Base-by-base conservation (phyloP, 2,113 vertebrate species). In the Gobius niger region DNA sequence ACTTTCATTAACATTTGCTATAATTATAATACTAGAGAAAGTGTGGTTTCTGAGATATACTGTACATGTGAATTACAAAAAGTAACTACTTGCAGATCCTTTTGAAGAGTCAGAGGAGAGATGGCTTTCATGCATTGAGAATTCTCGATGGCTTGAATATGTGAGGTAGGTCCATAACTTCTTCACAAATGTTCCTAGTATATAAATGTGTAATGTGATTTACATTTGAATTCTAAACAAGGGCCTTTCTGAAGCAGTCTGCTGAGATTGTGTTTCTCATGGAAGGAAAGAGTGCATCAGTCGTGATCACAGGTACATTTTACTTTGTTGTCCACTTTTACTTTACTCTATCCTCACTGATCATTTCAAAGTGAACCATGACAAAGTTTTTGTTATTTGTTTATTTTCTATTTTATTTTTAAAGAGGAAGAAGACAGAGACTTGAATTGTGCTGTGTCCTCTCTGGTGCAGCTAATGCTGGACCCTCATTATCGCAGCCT, bases 361-460 rank as follows among this genome's bases (percentile, higher is more conserved):
- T 6, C 19, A 16, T 34, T 19, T 46, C 9, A 8, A 11, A 12
- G n/a, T 61, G 0, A 63, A 10, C n/a, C n/a, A 16, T 46, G 40
- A 53, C 18, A 8, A 49, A 15, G 5, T 2, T 16, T 54, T 51
- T 41, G 9, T 9, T 4, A 9, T 56, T 47, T 68, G 4, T 44
- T 11, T 72, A 1, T 44, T 44, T 10, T 57, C 50, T 47, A 11
- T 42, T 54, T 18, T 85, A 41, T 62, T 0, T 75, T 73, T 40
- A n/a, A 92, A 99, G 98, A 99, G 90, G 96, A 96, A 67, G 96
- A 98, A 75, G 96, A 96, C 78, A 81, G 97, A 78, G 98, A 99
- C 88, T 89, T 99, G 87, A 96, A 92, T 91, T 99, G 98, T 76
- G 82, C 96, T 12, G 84, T 95, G 61, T 94, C 96, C 61, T 96